Conservation (phyloP, 1,140 invertebrate genomes). For the Papilio polytes region DNA sequence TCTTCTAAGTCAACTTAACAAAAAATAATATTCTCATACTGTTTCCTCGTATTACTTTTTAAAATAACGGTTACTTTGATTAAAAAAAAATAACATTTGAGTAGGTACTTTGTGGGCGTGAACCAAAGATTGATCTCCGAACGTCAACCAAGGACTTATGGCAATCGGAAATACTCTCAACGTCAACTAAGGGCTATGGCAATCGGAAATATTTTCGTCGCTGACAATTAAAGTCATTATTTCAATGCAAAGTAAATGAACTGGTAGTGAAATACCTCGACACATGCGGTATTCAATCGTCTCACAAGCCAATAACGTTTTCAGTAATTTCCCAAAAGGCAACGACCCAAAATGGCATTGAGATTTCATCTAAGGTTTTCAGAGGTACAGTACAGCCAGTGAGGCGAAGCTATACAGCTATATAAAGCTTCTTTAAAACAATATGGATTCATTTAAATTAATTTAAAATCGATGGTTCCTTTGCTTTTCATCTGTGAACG, state of each 20-base stretch:
- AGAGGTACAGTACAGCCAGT: not conserved
- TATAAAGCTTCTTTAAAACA: not conserved
- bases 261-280: not conserved
- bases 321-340: no score
- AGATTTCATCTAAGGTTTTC: not conserved
- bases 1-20: no score
- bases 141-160: not conserved
- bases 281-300: not conserved
- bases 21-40: no score
- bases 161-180: not conserved
- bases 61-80: no score
- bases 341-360: not conserved
- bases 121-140: not conserved
- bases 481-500: not conserved
- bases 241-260: not conserved
- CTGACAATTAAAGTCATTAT: not conserved
- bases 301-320: not conserved
- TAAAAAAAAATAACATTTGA: not conserved
- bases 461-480: not conserved
- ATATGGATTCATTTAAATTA: not conserved
- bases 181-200: not conserved
- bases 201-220: not conserved
- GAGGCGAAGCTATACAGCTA: not conserved
- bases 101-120: not conserved
- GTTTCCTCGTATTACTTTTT: no score